Evolutionary conservation across 1,140 invertebrate genomes (phyloP), one percentile per base, ranked within the genome.

Genomic region (Heliothis subflexa): DNA sequence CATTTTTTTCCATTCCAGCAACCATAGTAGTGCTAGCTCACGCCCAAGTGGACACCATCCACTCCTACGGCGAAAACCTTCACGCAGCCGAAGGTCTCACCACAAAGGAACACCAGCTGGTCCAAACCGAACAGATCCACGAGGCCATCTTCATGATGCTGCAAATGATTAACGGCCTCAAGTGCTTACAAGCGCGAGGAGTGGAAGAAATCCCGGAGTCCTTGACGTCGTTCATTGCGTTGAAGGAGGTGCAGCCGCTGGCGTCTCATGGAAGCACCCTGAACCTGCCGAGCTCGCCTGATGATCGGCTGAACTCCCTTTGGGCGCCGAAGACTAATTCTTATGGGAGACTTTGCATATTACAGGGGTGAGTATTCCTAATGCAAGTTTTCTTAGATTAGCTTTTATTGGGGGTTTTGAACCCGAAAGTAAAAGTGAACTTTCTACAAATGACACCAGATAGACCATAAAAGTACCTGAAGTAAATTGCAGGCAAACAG

Each of bases 151-250:
- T 98, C 86, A 95, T 98, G 50, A 95, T 98, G 89, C 94, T 98
- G 61, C 97, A 98, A 89, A 93, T 98, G 54, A 96, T 98, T 1
- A 97, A 97, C 79, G 97, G 97, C 0, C 91, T 98, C 55, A 98
- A 98, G 88, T 96, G 96, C 85, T 94, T 98, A n/a, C 97, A 98
- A 89, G 97, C 97, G 2, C 96, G 97, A 75, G 97, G 97, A 2
- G 96, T 98, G 18, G 97, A 98, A 86, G 97, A 98, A 84, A 95
- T 97, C 13, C 95, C 97, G 0, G 94, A 96, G 28, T 96, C 95
- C 78, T 86, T 98, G 47, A 96, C 96, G 47, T 96, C 96, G 59
- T 96, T 97, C 79, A 95, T 97, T 0, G 94, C 96, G 1, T 94
- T 96, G 66, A 94, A 95, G 66, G 96, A 96, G n/a, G 76, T 80